These are phyloP conservation scores for Drosophila kuntzei DNA, from an alignment of 2,888 invertebrate species.

Conservation along the genomic window DNA sequence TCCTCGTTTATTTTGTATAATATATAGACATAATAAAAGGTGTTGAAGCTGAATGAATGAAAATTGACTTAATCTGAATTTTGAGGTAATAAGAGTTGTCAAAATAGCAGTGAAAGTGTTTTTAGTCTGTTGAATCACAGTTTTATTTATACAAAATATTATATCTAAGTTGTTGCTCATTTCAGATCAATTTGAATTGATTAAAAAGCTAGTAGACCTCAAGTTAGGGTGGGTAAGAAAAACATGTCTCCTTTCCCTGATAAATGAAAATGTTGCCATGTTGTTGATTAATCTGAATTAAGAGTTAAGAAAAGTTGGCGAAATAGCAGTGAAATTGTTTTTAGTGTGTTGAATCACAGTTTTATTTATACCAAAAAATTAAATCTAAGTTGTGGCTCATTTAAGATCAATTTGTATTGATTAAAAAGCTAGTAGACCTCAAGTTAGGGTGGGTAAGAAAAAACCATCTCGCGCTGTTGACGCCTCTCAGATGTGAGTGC, in stretches of 20 bases:
- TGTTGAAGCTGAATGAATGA: too few relatives aligned
- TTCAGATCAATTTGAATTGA: not conserved
- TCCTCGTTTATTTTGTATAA: too few relatives aligned
- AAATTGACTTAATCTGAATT: too few relatives aligned
- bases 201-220: not conserved
- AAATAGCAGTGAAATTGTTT: not conserved
- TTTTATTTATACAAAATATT: constrained; percentile 21
- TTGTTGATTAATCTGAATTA: too few relatives aligned
- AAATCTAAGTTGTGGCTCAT: constrained; percentile 8
- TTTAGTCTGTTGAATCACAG: constrained; percentile 17
- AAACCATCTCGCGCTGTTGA: constrained; percentile 41
- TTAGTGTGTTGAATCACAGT: constrained; percentile 17
- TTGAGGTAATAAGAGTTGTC: too few relatives aligned
- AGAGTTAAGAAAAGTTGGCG: too few relatives aligned
- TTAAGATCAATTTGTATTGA: not conserved
- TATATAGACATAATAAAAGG: too few relatives aligned
- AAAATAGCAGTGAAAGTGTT: not conserved
- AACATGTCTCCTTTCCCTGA: too few relatives aligned
- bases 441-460: not conserved
- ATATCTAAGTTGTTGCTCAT: constrained; percentile 7
- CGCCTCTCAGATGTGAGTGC: constrained; percentile 59
- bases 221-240: not conserved
- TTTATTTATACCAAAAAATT: constrained; percentile 20
- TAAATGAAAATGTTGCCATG: too few relatives aligned
- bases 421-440: not conserved